These are phyloP conservation scores for Tinea pellionella DNA, from an alignment of 2,888 invertebrate species.

Conservation along the genomic window DNA sequence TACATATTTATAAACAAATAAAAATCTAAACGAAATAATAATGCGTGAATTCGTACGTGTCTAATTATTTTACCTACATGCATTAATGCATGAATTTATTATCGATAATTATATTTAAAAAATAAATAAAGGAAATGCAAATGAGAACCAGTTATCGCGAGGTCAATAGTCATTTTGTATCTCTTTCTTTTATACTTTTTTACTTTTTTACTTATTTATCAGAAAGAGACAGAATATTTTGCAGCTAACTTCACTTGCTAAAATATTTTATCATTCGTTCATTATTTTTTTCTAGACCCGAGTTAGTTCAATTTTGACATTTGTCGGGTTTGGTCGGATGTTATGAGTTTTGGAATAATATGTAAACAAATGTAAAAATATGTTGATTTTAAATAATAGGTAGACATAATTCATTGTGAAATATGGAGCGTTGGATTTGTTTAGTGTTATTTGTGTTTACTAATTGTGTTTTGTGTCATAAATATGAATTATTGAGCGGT, in stretches of 20 bases:
- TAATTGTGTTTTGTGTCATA: constrained; percentile 28
- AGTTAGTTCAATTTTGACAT: not conserved
- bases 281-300: too few relatives aligned
- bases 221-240: not conserved
- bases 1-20: too few relatives aligned
- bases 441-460: constrained; percentile 26
- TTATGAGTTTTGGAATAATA: constrained; percentile 25
- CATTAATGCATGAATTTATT: too few relatives aligned
- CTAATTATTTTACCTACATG: too few relatives aligned
- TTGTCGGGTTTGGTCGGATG: not conserved
- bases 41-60: too few relatives aligned
- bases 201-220: too few relatives aligned
- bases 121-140: not conserved
- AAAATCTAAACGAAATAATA: too few relatives aligned
- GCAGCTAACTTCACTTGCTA: not conserved
- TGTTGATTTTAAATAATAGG: not conserved
- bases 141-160: too few relatives aligned
- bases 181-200: not conserved
- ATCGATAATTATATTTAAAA: too few relatives aligned
- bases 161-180: not conserved
- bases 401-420: not conserved
- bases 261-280: not conserved
- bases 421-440: not conserved
- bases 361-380: constrained; percentile 42
- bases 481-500: constrained; percentile 27